Base-by-base conservation (phyloP, 2,797 vertebrate species). In the Chelonia mydas region DNA sequence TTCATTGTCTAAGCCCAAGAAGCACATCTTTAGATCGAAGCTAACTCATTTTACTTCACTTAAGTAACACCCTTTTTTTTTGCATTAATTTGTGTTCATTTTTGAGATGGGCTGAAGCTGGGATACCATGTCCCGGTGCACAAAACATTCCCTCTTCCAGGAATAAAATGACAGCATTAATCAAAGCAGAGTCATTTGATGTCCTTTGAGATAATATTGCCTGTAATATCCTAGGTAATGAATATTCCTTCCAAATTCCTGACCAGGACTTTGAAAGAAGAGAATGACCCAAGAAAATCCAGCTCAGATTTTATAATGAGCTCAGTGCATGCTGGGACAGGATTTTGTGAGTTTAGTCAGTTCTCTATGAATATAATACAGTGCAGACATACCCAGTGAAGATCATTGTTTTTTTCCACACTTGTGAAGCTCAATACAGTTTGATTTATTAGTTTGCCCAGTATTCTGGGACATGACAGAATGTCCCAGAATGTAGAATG, bases 1-100 rank as follows among this genome's bases (percentile, higher is more conserved):
- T 95, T 96, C 50, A 94, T 95, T 97, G 90, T 95, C 84, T 94
- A 91, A 92, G 80, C 6, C 2, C 28, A 95, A 97, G 76, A 72
- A 95, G 6, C 41, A 89, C 83, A 82, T 50, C 0, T 2, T 61
- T 92, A 81, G 54, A 76, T 81, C 53, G 78, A 84, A 86, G 50
- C 83, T 83, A 94, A 47, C 86, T 88, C 16, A 49, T 79, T 79
- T 92, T 84, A 61, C 16, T 41, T 90, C 81, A 97, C 81, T 37
- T 90, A 31, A 45, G 49, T 79, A 95, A 37, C 37, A 13, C 45
- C n/a, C 33, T 93, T 94, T 61, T 94, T 94, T 94, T 97, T 51
- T 95, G 82, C 85, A 65, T 47, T 49, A 3, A 89, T 91, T 92
- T 81, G 77, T 88, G 47, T 90, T 87, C 15, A 77, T 96, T 89